Base-by-base conservation (phyloP, 2,113 vertebrate genomes). In the Salvelinus namaycush region DNA sequence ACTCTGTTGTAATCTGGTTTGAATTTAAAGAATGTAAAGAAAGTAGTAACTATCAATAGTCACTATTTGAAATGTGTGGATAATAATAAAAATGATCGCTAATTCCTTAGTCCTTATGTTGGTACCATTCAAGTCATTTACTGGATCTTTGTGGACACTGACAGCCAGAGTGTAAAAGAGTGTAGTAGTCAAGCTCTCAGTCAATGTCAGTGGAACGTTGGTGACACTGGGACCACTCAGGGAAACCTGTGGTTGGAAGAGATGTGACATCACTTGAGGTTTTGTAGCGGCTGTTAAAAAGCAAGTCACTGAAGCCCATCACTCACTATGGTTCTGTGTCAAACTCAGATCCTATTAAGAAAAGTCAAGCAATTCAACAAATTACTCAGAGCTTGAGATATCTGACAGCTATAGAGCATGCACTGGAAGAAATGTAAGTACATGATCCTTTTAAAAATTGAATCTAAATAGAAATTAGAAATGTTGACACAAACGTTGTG, bases 351-450 rank as follows among this genome's bases (percentile, higher is more conserved):
- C 20, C 20, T 5, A 26, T 20, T 34, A 34, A 44, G 26, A 34
- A 6, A 44, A 72, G 67, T 51, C 34, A n/a, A 65, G 2, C 9
- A 39, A 74, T 14, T 67, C 29, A 73, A 22, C 29, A 73, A 22
- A 60, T 11, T 64, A 24, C 29, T 14, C 11, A 62, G 6, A 4
- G 57, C 60, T 62, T 24, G 29, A 20, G 4, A 44, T 20, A 66
- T 39, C 39, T 26, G 13, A 27, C 14, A 48, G 48, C 14, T 44
- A 12, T 62, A 64, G 12, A 76, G 51, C 54, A 90, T 93, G 91
- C 93, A 91, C 86, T 94, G 92, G 91, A 92, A 93, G 64, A 94
- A 93, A 94, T 87, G 93, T 94, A 84, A 94, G 93, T 94, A 92
- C 69, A 24, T 14, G 26, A 74, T 16, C 44, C 14, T 69, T 70